A percentile compares a stretch with the other conserved stretches of the same genome.
Evolutionary conservation across 2,888 invertebrate species (phyloP).

Genomic region (Allolobophora icterica): DNA sequence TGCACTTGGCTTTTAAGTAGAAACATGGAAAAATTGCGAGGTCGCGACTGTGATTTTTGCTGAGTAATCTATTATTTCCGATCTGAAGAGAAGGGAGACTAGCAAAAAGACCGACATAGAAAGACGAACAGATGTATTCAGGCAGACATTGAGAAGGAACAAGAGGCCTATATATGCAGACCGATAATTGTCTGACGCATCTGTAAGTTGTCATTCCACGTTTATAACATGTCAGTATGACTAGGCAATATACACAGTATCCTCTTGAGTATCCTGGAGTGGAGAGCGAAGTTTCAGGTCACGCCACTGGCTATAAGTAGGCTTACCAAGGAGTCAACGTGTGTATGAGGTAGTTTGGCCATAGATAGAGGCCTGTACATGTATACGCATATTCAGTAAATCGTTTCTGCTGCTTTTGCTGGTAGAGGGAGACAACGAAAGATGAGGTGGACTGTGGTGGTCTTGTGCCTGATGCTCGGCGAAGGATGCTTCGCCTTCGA

Average conservation of each 20-base stretch:
- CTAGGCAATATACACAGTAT: not conserved
- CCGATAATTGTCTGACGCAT: not conserved
- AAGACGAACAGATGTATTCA: not conserved
- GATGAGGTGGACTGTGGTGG: constrained; percentile 19
- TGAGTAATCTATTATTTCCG: too few relatives aligned
- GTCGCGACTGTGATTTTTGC: too few relatives aligned
- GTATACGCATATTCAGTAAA: not conserved
- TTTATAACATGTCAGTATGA: not conserved
- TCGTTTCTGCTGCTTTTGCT: not conserved
- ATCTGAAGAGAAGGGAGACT: too few relatives aligned
- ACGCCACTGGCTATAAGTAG: not conserved
- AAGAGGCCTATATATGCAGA: too few relatives aligned
- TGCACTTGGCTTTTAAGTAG: too few relatives aligned
- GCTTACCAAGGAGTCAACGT: not conserved
- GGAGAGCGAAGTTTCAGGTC: too few relatives aligned
- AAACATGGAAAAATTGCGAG: too few relatives aligned
- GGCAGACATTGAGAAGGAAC: not conserved
- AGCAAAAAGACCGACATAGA: not conserved
- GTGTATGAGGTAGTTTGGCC: not conserved
- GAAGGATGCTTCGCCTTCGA: not conserved
- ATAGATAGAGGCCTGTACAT: not conserved
- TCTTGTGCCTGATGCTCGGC: not conserved
- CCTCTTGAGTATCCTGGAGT: not conserved
- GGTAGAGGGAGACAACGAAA: not conserved
- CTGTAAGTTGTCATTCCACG: not conserved